These are phyloP conservation scores for Prostheceraeus crozeri DNA, from an alignment of 2,888 invertebrate species.

Conservation along the genomic window DNA sequence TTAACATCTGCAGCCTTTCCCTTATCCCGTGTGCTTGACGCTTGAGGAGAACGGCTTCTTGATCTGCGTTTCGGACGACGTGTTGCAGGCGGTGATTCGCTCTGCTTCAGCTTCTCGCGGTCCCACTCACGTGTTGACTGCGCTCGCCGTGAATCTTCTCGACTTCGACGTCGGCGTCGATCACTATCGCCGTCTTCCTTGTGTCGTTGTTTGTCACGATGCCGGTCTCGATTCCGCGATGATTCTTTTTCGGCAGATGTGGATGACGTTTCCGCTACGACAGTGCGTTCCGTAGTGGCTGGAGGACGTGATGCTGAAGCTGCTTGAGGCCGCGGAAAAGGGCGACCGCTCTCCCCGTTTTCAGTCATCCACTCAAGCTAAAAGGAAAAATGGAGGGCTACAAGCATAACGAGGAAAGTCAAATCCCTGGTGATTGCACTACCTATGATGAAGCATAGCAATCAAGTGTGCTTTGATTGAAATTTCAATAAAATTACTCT, in stretches of 20 bases:
- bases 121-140: not conserved
- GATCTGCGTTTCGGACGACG: too few species aligned
- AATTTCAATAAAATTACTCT: too few species aligned
- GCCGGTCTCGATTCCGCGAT: not conserved
- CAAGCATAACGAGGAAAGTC: too few species aligned
- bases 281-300: not conserved
- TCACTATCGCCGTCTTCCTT: not conserved
- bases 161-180: not conserved
- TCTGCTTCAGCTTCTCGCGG: not conserved
- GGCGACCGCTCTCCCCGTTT: constrained; percentile 3
- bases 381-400: too few species aligned
- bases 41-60: too few species aligned
- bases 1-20: too few species aligned
- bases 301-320: too few species aligned
- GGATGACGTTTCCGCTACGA: not conserved
- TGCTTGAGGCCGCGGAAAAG: not conserved
- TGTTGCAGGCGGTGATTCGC: too few species aligned
- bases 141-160: not conserved
- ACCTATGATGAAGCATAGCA: too few species aligned
- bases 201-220: not conserved
- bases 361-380: constrained; percentile 26
- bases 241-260: not conserved
- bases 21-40: too few species aligned
- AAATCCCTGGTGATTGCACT: too few species aligned
- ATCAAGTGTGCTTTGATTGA: too few species aligned